Percentiles rank a stretch among this genome's conserved stretches.
Evolutionary conservation across 1,140 invertebrate genomes (phyloP).

Genomic region (Papilio xuthus): DNA sequence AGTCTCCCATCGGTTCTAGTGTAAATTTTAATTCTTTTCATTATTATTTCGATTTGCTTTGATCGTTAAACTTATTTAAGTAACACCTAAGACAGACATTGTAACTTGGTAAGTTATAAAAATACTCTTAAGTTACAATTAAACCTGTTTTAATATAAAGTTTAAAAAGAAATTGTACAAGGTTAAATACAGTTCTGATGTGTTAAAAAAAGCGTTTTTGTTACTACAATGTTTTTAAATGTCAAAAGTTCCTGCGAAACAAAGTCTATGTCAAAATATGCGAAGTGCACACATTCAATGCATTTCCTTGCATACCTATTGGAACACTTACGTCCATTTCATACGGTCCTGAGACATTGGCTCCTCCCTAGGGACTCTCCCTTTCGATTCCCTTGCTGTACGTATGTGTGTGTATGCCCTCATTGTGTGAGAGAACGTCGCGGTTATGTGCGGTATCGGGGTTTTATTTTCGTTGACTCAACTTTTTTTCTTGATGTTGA

Average conservation of each 20-base stretch:
- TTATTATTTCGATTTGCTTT: neutral
- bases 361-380: conserved; percentile 80
- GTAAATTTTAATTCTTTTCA: neutral
- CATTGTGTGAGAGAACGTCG: conserved; percentile 48
- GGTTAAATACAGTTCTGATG: neutral
- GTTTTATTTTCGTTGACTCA: conserved; percentile 54
- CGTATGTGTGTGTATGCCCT: conserved; percentile 42
- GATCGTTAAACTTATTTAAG: neutral
- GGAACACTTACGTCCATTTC: conserved; percentile 72
- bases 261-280: neutral
- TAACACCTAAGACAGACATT: too few relatives aligned
- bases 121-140: too few relatives aligned
- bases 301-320: conserved; percentile 77
- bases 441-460: conserved; percentile 42
- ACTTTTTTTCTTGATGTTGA: conserved; percentile 55
- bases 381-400: conserved; percentile 59
- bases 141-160: neutral
- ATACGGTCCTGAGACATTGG: conserved; percentile 71
- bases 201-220: neutral
- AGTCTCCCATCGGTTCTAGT: conserved; percentile 43
- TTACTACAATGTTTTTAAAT: neutral
- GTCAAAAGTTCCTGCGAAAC: neutral
- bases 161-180: neutral
- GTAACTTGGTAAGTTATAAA: too few relatives aligned
- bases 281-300: conserved; percentile 57